These are phyloP conservation scores for Thunnus albacares DNA, from an alignment of 2,797 vertebrate species.

Conservation along the genomic window DNA sequence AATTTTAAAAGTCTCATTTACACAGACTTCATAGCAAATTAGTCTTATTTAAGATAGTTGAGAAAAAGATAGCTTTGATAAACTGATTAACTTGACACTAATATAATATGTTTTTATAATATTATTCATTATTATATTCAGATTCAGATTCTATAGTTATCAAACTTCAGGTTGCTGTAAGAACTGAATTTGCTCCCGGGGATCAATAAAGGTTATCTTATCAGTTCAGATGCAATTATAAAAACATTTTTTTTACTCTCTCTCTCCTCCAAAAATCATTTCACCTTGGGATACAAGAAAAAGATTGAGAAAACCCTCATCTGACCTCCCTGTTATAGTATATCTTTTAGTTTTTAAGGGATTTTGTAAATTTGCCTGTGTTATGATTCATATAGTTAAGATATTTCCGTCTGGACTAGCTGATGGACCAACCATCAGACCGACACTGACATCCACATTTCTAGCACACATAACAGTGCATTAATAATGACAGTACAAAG, in stretches of 20 bases:
- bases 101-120: too few species aligned
- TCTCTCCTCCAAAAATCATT: neutral
- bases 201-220: too few species aligned
- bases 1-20: neutral
- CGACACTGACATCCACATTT: neutral
- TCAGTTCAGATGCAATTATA: too few species aligned
- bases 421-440: neutral
- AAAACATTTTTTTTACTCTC: too few species aligned
- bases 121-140: neutral
- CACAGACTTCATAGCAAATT: neutral
- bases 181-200: too few species aligned
- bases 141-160: neutral
- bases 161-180: too few species aligned
- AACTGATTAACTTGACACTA: neutral
- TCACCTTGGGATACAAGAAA: neutral
- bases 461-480: neutral
- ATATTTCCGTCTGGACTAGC: neutral
- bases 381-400: neutral
- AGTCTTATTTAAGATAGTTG: neutral
- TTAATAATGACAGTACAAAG: neutral
- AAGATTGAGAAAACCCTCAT: neutral
- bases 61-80: neutral
- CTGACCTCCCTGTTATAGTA: neutral
- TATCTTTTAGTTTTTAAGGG: neutral
- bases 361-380: neutral